Conservation (phyloP, 2,888 invertebrate genomes). For the Athalia circularis region DNA sequence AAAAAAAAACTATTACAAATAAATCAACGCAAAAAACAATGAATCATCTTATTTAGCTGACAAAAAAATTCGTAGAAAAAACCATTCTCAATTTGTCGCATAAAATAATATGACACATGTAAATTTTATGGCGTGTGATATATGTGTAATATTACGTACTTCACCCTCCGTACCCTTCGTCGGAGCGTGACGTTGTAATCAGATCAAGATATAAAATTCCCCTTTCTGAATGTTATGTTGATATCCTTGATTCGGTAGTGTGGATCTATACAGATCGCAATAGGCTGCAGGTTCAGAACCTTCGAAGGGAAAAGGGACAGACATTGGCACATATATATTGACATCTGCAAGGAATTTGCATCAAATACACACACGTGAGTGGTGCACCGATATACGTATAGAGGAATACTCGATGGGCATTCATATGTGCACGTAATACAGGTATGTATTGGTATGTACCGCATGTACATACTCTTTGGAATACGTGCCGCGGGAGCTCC, state of each 20-base stretch:
- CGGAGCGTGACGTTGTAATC: background rate
- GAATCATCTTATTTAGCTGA: slow-evolving; percentile 10
- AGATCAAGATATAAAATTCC: background rate
- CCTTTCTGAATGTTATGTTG: too few species aligned
- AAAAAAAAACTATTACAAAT: background rate
- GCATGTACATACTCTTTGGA: background rate
- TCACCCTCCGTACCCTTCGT: background rate
- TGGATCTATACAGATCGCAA: too few species aligned
- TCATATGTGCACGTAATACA: slow-evolving; percentile 29
- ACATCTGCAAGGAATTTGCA: too few species aligned
- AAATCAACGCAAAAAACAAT: background rate
- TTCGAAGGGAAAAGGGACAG: too few species aligned
- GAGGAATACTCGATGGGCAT: too few species aligned
- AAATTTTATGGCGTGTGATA: background rate
- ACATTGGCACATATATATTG: too few species aligned
- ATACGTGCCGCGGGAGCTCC: slow-evolving; percentile 18
- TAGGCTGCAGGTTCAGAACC: too few species aligned
- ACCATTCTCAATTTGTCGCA: background rate
- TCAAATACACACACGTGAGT: too few species aligned
- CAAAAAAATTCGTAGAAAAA: background rate
- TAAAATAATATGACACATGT: background rate
- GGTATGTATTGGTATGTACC: slow-evolving; percentile 10
- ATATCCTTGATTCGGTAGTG: too few species aligned
- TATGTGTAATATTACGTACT: background rate
- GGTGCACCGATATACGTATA: background rate